Percentiles rank a stretch among this genome's conserved stretches.
Conservation (phyloP, 2,113 vertebrate genomes). For the Poecilia latipinna region DNA sequence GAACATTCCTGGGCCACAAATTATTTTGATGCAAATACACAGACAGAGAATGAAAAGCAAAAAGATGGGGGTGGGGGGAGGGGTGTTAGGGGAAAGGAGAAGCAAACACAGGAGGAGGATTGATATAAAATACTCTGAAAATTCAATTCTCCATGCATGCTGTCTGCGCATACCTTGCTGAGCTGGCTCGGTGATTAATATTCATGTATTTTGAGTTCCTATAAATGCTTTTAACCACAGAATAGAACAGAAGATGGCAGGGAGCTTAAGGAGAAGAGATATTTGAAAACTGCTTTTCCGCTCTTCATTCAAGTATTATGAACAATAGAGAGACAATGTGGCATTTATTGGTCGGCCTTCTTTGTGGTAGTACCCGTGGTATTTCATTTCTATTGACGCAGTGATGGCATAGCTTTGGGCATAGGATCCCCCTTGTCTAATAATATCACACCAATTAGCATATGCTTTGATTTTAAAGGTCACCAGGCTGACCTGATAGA, state of each 20-base stretch:
- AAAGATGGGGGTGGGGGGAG: not conserved
- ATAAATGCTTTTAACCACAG: constrained; percentile 41
- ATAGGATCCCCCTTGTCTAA: constrained; percentile 56
- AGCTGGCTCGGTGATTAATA: constrained; percentile 53
- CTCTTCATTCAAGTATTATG: constrained; percentile 10
- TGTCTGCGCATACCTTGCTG: constrained; percentile 24
- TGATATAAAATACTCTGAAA: constrained; percentile 55
- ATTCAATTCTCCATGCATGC: constrained; percentile 46
- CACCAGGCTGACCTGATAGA: constrained; percentile 64
- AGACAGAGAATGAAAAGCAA: constrained; percentile 33
- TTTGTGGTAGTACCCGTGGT: constrained; percentile 45
- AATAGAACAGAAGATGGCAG: constrained; percentile 22
- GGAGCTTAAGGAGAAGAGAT: constrained; percentile 27
- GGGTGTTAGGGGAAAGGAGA: constrained; percentile 14
- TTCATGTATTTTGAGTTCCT: constrained; percentile 42
- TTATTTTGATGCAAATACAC: constrained; percentile 57
- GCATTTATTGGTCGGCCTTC: constrained; percentile 65
- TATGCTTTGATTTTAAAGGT: constrained; percentile 78
- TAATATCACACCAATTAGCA: constrained; percentile 74
- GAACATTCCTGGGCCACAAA: constrained; percentile 42
- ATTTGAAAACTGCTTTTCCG: constrained; percentile 24
- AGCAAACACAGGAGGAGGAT: not conserved
- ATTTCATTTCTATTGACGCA: constrained; percentile 61
- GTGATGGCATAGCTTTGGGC: constrained; percentile 61
- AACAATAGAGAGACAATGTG: constrained; percentile 48